These are phyloP conservation scores for Plestiodon gilberti DNA, from an alignment of 2,113 vertebrate genomes.

Conservation along the genomic window DNA sequence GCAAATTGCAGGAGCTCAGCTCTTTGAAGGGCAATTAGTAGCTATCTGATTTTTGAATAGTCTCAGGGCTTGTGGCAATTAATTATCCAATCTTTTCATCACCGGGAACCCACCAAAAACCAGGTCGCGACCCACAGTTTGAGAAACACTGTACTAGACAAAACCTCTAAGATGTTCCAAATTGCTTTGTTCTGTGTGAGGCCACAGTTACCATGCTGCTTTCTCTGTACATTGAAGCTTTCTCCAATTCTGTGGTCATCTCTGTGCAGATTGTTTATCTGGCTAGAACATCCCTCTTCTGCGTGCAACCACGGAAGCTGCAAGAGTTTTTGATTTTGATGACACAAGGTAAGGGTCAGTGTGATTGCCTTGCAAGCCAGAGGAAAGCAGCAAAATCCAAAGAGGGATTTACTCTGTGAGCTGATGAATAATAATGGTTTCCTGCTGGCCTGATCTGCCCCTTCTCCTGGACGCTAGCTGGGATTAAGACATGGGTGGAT, in stretches of 20 bases:
- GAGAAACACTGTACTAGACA: too few relatives aligned
- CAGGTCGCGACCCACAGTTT: too few relatives aligned
- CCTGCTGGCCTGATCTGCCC: not conserved
- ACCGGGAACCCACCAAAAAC: too few relatives aligned
- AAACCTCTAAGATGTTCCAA: not conserved
- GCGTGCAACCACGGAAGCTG: not conserved
- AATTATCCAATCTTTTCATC: too few relatives aligned
- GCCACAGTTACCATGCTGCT: not conserved
- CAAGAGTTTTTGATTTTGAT: not conserved
- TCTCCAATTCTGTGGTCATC: not conserved
- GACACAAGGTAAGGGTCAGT: not conserved
- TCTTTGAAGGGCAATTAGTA: too few relatives aligned
- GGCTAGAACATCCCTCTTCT: not conserved
- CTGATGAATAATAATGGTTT: conserved; percentile 4
- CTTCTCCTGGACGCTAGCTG: not conserved
- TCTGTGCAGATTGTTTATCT: not conserved
- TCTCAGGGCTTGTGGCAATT: too few relatives aligned
- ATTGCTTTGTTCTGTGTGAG: not conserved
- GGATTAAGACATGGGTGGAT: not conserved
- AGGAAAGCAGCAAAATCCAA: not conserved
- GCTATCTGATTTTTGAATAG: too few relatives aligned
- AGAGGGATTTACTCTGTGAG: conserved; percentile 12
- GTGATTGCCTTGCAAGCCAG: not conserved
- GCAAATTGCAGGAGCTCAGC: too few relatives aligned
- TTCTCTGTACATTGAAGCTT: not conserved